phyloP scores from a whole-genome alignment of 2,888 invertebrate species.

The Drosophila nr. perissopoda region DNA sequence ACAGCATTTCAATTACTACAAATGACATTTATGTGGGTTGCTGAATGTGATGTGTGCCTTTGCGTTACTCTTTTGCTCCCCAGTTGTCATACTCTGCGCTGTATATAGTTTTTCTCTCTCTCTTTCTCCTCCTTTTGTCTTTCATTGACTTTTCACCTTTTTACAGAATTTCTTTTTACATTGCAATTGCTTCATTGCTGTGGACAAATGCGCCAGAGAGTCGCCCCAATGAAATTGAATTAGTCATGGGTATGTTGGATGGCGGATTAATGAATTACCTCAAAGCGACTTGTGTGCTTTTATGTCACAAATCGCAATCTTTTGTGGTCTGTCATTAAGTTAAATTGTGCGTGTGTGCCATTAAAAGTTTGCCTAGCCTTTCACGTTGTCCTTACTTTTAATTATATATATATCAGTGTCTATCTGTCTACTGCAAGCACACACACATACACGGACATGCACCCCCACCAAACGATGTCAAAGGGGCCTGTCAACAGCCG shows the following conservation, averaged over 20 bases:
- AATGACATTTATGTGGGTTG: constrained; percentile 63
- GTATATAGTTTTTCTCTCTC: constrained; percentile 13
- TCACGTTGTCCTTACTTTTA: constrained; percentile 56
- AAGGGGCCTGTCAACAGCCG: constrained; percentile 76
- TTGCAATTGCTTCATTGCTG: constrained; percentile 26
- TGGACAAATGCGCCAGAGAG: constrained; percentile 25
- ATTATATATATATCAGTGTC: constrained; percentile 71
- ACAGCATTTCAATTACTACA: constrained; percentile 77
- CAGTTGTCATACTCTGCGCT: constrained; percentile 14
- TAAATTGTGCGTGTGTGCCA: constrained; percentile 72
- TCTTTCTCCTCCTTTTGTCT: constrained; percentile 38
- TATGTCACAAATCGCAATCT: constrained; percentile 67
- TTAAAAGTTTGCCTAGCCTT: constrained; percentile 68
- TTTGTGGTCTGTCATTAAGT: constrained; percentile 71
- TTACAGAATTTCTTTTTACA: constrained; percentile 8
- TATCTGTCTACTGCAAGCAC: constrained; percentile 18
- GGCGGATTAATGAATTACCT: constrained; percentile 76
- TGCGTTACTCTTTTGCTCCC: constrained; percentile 8
- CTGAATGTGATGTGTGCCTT: constrained; percentile 32
- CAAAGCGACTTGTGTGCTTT: constrained; percentile 70
- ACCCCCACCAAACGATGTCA: constrained; percentile 45
- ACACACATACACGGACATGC: constrained; percentile 15
- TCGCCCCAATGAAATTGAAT: constrained; percentile 45
- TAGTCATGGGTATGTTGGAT: constrained; percentile 5
- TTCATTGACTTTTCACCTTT: constrained; percentile 67